Percentiles rank a stretch among this genome's conserved stretches.
phyloP scores from a whole-genome alignment of 2,888 invertebrate genomes.

The Scaptodrosophila latifasciaeformis region DNA sequence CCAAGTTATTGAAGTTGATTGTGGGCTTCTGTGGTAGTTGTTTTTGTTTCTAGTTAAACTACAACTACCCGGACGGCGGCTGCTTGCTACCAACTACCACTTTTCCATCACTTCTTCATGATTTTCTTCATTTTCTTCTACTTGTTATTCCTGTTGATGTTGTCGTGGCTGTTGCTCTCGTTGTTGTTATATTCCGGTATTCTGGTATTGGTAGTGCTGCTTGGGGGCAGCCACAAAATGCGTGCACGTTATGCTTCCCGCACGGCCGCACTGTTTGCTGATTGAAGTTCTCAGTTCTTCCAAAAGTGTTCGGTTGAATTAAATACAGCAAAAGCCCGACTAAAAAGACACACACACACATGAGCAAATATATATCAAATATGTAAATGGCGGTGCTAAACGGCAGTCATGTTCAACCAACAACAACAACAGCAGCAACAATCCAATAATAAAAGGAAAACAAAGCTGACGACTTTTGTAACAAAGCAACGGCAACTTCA shows the following conservation, averaged over 20 bases:
- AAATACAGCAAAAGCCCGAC: slow-evolving; percentile 17
- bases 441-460: slow-evolving; percentile 20
- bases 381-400: slow-evolving; percentile 33
- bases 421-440: background rate
- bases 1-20: slow-evolving; percentile 48
- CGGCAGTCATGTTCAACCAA: slow-evolving; percentile 4
- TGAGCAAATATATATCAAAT: slow-evolving; percentile 13
- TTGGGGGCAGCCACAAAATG: slow-evolving; percentile 36
- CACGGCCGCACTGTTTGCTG: slow-evolving; percentile 32
- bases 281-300: slow-evolving; percentile 45
- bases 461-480: slow-evolving; percentile 4
- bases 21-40: slow-evolving; percentile 16
- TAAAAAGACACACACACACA: slow-evolving; percentile 7
- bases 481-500: slow-evolving; percentile 31
- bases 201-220: slow-evolving; percentile 14
- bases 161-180: slow-evolving; percentile 6
- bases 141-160: slow-evolving; percentile 7
- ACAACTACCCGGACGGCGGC: too few species aligned
- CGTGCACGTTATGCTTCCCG: slow-evolving; percentile 36
- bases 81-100: too few species aligned
- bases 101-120: slow-evolving; percentile 19
- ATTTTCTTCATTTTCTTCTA: slow-evolving; percentile 7
- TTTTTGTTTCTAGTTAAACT: too few species aligned
- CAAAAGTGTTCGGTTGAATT: slow-evolving; percentile 37
- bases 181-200: too few species aligned